phyloP scores from a whole-genome alignment of 1,140 invertebrate genomes.

The Bicyclus anynana region DNA sequence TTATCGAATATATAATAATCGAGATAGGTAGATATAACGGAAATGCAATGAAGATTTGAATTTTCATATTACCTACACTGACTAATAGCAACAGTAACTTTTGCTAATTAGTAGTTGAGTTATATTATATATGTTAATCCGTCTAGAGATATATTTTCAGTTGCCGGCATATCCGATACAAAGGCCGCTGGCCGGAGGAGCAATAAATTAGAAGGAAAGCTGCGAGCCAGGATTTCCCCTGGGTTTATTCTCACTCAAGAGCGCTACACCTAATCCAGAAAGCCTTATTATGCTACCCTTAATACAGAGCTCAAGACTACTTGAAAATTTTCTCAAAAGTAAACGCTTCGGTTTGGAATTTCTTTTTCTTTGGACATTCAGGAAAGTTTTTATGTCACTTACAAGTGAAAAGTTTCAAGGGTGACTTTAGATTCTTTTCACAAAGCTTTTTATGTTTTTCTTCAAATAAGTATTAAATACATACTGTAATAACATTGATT shows the following conservation, averaged over 20 bases:
- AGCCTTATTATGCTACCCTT: conserved; percentile 75
- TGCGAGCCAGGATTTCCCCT: conserved; percentile 72
- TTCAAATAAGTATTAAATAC: not conserved
- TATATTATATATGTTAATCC: conserved; percentile 50
- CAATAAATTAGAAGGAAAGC: conserved; percentile 74
- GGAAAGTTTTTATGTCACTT: not conserved
- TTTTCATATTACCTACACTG: no score
- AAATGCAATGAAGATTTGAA: no score
- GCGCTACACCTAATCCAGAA: conserved; percentile 74
- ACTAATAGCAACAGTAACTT: not conserved
- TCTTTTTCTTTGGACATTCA: conserved; percentile 31
- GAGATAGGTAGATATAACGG: no score
- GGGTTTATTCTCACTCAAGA: conserved; percentile 75
- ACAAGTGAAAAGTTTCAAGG: not conserved
- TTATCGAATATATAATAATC: no score
- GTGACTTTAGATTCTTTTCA: not conserved
- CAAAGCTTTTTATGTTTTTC: not conserved
- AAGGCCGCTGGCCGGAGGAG: conserved; percentile 67
- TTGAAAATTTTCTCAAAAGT: conserved; percentile 71
- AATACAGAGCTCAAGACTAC: conserved; percentile 71
- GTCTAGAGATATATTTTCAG: conserved; percentile 69
- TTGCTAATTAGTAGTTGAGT: not conserved
- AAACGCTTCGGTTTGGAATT: conserved; percentile 54
- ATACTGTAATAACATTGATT: not conserved
- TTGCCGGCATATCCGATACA: conserved; percentile 67